Conservation (phyloP, 2,888 invertebrate genomes). For the Dryocosmus kuriphilus region DNA sequence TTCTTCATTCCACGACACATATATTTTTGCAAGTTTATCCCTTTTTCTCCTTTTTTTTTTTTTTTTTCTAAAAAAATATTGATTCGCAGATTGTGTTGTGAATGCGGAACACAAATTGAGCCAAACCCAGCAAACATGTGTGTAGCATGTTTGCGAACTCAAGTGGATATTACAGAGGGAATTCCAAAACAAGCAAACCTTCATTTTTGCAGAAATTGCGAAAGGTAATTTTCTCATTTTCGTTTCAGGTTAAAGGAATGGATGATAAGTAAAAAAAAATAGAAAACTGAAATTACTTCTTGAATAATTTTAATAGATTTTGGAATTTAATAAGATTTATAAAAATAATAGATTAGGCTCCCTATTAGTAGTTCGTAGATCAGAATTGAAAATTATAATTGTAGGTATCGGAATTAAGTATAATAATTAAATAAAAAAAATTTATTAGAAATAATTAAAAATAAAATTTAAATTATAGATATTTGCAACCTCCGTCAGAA, state of each 20-base stretch:
- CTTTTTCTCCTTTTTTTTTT: too few relatives aligned
- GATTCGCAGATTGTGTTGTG: conserved; percentile 89
- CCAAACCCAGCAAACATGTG: conserved; percentile 99
- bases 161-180: conserved; percentile 96
- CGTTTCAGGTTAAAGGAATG: background rate
- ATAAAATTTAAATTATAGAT: conserved; percentile 78
- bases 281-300: background rate
- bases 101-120: conserved; percentile 94
- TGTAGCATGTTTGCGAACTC: conserved; percentile 92
- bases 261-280: too few relatives aligned
- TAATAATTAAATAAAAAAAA: background rate
- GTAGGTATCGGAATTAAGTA: too few relatives aligned
- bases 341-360: too few relatives aligned
- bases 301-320: too few relatives aligned
- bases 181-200: conserved; percentile 96
- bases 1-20: too few relatives aligned
- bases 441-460: background rate
- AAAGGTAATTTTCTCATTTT: conserved; percentile 82
- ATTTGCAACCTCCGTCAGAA: conserved; percentile 93
- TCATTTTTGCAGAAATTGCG: conserved; percentile 95
- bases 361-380: too few relatives aligned
- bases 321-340: too few relatives aligned
- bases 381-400: too few relatives aligned
- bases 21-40: too few relatives aligned
- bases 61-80: background rate